phyloP scores from a whole-genome alignment of 2,113 vertebrate species.

The Orientallactaga bullata region DNA sequence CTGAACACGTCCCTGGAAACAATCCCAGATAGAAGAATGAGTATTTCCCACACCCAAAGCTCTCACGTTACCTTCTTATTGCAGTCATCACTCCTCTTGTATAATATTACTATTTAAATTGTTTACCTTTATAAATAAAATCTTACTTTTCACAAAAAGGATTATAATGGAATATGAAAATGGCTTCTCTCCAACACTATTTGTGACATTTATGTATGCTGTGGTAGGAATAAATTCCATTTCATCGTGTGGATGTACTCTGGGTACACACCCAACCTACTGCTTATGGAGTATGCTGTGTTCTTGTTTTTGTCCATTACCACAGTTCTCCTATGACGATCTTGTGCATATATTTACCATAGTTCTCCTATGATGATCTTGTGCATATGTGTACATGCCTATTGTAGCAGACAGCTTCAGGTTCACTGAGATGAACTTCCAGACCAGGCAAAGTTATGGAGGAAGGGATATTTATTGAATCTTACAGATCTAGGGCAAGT shows the following conservation, averaged over 20 bases:
- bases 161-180: neutral
- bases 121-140: neutral
- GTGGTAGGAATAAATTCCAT: neutral
- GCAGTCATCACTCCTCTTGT: neutral
- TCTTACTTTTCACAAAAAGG: neutral
- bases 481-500: too few relatives aligned
- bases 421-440: too few relatives aligned
- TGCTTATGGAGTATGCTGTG: neutral
- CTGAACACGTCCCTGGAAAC: neutral
- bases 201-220: neutral
- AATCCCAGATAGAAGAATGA: neutral
- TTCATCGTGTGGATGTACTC: neutral
- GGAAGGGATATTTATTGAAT: too few relatives aligned
- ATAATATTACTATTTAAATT: neutral
- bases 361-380: neutral
- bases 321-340: neutral
- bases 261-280: too few relatives aligned
- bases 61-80: neutral
- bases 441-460: too few relatives aligned
- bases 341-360: too few relatives aligned
- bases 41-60: neutral
- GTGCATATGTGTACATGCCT: too few relatives aligned
- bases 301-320: too few relatives aligned
- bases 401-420: too few relatives aligned
- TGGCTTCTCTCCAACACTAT: neutral